Base-by-base conservation (phyloP, 2,888 invertebrate genomes). In the Leptinotarsa juncta region DNA sequence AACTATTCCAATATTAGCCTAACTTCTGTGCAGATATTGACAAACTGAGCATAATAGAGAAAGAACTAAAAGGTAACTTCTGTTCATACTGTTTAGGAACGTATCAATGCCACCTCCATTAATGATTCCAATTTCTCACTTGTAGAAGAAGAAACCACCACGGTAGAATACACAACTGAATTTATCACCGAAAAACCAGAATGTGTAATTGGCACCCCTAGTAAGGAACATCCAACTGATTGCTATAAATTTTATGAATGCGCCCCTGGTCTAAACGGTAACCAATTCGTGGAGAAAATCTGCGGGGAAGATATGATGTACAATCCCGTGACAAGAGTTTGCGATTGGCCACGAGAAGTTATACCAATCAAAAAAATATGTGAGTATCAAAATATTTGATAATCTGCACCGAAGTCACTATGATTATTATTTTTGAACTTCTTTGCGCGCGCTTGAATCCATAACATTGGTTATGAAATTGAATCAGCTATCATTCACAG, bases 181-280 rank as follows among this genome's bases (percentile, higher is more conserved):
- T 57, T 23, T 14, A 79, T 79, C 42, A 76, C 75, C 23, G 69
- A n/a, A 18, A 49, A 32, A 70, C 76, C 74, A 70, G 68, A 74
- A 15, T 89, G 89, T 85, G 88, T 90, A 85, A 83, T 90, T 0
- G 84, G 86, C 0, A 88, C 89, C 16, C 92, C 92, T 0, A 90
- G 91, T 84, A 89, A 90, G 82, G 90, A 91, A 16, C 92, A 92
- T 86, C 91, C 91, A 0, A 89, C 87, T 0, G 91, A 94, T 86
- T 95, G 95, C 83, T 89, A 89, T 80, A 89, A 91, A 83, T 95
- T 94, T 88, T 91, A 92, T 84, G 93, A 94, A 74, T 95, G 95
- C 77, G 88, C 89, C 0, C 91, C 91, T 0, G 87, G 87, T 42
- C 75, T 79, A 3, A 53, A 78, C 65, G 82, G 81, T n/a, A 83